phyloP scores from a whole-genome alignment of 2,888 invertebrate species.

The Aplocera efformata region DNA sequence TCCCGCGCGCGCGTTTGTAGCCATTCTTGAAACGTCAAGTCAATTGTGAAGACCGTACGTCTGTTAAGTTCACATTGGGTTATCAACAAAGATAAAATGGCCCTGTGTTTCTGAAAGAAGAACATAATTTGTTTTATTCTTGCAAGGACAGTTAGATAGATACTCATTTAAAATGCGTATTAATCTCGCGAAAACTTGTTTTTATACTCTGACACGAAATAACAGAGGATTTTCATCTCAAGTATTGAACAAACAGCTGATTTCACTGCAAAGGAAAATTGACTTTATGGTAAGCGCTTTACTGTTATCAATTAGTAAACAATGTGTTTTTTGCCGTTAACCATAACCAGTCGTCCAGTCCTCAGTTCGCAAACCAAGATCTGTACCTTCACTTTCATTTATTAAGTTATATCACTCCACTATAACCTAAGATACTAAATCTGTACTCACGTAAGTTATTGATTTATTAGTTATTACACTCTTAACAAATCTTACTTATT shows the following conservation, averaged over 20 bases:
- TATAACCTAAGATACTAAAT: no score
- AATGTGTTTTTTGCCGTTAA: constrained; percentile 8
- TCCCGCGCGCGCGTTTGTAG: constrained; percentile 6
- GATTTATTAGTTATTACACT: no score
- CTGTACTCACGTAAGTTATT: no score
- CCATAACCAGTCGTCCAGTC: not conserved
- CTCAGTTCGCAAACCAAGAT: not conserved
- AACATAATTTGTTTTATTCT: constrained; percentile 36
- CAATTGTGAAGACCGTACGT: constrained; percentile 18
- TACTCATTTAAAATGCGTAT: constrained; percentile 51
- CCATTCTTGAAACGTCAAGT: constrained; percentile 31
- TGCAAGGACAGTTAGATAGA: constrained; percentile 25
- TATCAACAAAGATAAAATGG: constrained; percentile 61
- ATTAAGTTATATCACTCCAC: no score
- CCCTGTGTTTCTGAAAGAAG: constrained; percentile 41
- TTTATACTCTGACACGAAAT: constrained; percentile 40
- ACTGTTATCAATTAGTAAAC: constrained; percentile 19
- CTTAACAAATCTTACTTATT: no score
- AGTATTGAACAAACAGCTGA: constrained; percentile 29
- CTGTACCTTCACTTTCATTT: no score
- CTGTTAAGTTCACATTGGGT: constrained; percentile 71
- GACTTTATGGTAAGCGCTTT: constrained; percentile 53
- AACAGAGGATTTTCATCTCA: constrained; percentile 34
- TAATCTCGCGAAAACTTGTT: constrained; percentile 44
- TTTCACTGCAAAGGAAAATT: constrained; percentile 46